Evolutionary conservation across 2,797 vertebrate genomes (phyloP).

Genomic region (Limosa lapponica): DNA sequence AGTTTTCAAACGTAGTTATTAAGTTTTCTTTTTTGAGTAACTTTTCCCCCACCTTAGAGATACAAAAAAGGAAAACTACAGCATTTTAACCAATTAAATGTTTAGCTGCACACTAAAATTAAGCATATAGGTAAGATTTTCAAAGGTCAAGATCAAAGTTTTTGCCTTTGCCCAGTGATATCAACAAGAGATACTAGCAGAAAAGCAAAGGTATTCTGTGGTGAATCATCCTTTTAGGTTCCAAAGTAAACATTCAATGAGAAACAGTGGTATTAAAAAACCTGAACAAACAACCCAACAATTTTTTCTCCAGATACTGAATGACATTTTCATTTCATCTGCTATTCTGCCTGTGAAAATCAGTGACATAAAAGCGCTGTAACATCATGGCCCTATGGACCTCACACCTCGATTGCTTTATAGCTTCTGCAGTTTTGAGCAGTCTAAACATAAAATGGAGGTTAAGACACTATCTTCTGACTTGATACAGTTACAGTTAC

Average conservation of each 20-base stretch:
- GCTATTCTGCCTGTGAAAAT: neutral
- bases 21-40: neutral
- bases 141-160: neutral
- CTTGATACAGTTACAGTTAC: neutral
- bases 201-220: neutral
- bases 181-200: neutral
- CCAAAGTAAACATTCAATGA: neutral
- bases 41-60: neutral
- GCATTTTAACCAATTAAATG: neutral
- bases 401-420: neutral
- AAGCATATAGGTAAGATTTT: neutral
- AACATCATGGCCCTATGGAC: neutral
- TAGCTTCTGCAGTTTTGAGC: neutral
- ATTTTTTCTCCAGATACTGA: neutral
- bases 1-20: neutral
- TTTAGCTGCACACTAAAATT: neutral
- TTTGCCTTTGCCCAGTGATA: neutral
- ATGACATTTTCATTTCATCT: neutral
- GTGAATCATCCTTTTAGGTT: neutral
- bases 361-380: neutral
- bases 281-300: accelerated
- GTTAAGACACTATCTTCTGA: neutral
- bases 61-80: neutral
- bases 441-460: neutral
- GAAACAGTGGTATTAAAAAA: neutral